Conservation (phyloP, 1,140 invertebrate species). For the Oryzaephilus surinamensis region DNA sequence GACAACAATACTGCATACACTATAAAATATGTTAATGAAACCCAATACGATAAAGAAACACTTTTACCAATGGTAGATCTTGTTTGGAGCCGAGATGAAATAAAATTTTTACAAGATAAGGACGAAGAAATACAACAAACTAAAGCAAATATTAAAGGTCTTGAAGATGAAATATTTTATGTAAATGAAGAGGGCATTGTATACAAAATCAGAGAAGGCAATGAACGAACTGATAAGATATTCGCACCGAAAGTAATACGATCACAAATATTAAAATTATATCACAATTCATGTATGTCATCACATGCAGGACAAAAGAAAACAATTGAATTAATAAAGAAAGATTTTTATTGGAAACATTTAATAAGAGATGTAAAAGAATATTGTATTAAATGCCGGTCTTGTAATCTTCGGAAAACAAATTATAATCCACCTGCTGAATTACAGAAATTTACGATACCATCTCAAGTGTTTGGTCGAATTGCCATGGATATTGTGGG, state of each 20-base stretch:
- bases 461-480: neutral
- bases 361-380: neutral
- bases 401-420: slow-evolving; percentile 1
- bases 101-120: neutral
- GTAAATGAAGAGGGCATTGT: neutral
- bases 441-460: neutral
- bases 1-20: neutral
- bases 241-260: neutral
- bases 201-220: neutral
- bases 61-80: too few relatives aligned
- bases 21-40: too few relatives aligned
- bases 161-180: neutral
- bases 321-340: slow-evolving; percentile 1
- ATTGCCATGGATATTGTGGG: neutral
- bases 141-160: too few relatives aligned
- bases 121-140: neutral
- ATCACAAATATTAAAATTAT: neutral
- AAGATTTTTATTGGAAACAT: neutral
- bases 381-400: neutral
- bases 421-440: neutral
- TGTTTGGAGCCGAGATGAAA: neutral
- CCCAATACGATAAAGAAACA: too few relatives aligned
- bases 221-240: neutral
- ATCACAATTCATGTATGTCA: neutral
- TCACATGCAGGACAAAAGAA: neutral